phyloP scores from a whole-genome alignment of 2,113 vertebrate species.

The Aldabrachelys gigantea region DNA sequence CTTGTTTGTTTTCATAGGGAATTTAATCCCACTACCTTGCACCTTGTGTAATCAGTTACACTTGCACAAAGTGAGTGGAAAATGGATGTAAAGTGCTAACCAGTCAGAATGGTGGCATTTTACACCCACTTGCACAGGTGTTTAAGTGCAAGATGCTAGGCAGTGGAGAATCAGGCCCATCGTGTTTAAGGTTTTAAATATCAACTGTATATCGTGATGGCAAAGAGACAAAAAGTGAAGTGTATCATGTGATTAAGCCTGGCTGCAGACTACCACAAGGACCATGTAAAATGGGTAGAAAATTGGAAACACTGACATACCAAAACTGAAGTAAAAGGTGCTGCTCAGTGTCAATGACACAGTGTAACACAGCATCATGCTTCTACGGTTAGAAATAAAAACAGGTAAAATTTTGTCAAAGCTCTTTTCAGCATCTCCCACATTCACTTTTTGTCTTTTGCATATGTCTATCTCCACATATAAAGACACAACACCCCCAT shows the following conservation, averaged over 20 bases:
- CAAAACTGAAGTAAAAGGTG: not conserved
- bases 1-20: not conserved
- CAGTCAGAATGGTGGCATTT: fast-evolving
- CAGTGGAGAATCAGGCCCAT: not conserved
- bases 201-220: not conserved
- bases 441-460: not conserved
- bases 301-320: not conserved
- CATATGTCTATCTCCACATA: not conserved
- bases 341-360: not conserved
- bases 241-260: conserved; percentile 26
- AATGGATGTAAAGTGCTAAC: not conserved
- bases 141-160: not conserved
- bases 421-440: not conserved
- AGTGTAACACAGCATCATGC: not conserved
- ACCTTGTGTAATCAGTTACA: not conserved
- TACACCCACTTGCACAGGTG: not conserved
- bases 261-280: not conserved
- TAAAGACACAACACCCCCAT: not conserved
- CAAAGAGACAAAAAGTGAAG: not conserved
- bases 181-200: not conserved
- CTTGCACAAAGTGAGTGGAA: not conserved
- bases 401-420: not conserved
- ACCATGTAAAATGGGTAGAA: conserved; percentile 31
- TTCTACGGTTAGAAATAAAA: conserved; percentile 21
- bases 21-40: not conserved